phyloP scores from a whole-genome alignment of 2,888 invertebrate genomes.

The Caenorhabditis parvicauda region DNA sequence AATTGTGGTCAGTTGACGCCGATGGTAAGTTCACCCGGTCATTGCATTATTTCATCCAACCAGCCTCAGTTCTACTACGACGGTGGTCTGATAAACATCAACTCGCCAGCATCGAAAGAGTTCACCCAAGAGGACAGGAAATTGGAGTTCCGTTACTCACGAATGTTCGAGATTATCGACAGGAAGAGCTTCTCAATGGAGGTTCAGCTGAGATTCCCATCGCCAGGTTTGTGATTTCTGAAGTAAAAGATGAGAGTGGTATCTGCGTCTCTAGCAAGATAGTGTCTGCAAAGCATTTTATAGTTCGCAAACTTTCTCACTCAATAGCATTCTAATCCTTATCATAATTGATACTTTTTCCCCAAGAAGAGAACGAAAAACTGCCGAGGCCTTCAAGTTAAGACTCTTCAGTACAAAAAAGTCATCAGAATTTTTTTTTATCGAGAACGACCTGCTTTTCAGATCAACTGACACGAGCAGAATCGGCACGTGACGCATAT shows the following conservation, averaged over 20 bases:
- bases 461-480: constrained; percentile 24
- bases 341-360: too few relatives aligned
- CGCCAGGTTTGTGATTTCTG: constrained; percentile 13
- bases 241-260: not conserved
- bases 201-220: constrained; percentile 40
- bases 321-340: not conserved
- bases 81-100: constrained; percentile 24
- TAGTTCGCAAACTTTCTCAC: not conserved
- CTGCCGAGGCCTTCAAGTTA: too few relatives aligned
- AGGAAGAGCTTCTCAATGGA: constrained; percentile 41
- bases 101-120: constrained; percentile 6
- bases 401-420: too few relatives aligned
- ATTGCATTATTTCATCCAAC: not conserved
- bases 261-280: not conserved
- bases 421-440: not conserved
- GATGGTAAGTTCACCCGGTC: constrained; percentile 6
- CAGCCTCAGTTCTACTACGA: constrained; percentile 35
- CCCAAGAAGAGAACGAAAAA: too few relatives aligned
- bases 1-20: constrained; percentile 11
- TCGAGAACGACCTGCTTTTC: constrained; percentile 1
- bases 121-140: constrained; percentile 10
- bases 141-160: constrained; percentile 26
- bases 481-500: constrained; percentile 7
- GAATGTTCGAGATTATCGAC: constrained; percentile 46
- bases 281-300: not conserved